phyloP scores from a whole-genome alignment of 2,888 invertebrate species.

The Tortrix viridana region DNA sequence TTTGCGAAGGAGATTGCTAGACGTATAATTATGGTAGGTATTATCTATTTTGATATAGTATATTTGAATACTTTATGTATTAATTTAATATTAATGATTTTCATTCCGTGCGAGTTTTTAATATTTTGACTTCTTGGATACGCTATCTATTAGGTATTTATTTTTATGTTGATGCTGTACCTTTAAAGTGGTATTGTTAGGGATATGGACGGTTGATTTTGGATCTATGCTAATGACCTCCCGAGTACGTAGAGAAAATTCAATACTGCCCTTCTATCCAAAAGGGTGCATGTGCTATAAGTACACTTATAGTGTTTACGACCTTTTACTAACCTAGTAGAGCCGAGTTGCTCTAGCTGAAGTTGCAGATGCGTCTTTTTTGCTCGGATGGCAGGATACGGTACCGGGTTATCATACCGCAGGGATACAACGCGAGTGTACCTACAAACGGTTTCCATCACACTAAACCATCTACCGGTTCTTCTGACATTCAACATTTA shows the following conservation, averaged over 20 bases:
- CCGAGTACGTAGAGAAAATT: conserved; percentile 19
- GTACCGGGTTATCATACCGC: no score
- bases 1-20: conserved; percentile 74
- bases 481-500: conserved; percentile 49
- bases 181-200: conserved; percentile 56
- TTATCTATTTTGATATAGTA: conserved; percentile 71
- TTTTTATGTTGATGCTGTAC: conserved; percentile 67
- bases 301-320: no score
- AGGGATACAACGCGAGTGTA: conserved; percentile 46
- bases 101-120: conserved; percentile 80
- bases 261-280: no score
- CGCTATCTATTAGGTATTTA: conserved; percentile 43
- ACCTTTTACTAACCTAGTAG: no score
- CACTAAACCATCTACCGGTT: conserved; percentile 52
- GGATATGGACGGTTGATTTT: conserved; percentile 56
- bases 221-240: conserved; percentile 47
- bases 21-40: conserved; percentile 54
- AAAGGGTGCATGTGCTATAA: no score
- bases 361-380: no score
- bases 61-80: conserved; percentile 79
- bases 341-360: no score
- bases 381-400: no score
- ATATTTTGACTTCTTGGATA: conserved; percentile 45
- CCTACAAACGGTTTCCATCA: conserved; percentile 59
- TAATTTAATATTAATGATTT: conserved; percentile 60